phyloP scores from a whole-genome alignment of 2,113 vertebrate genomes.

The Mohoua ochrocephala region DNA sequence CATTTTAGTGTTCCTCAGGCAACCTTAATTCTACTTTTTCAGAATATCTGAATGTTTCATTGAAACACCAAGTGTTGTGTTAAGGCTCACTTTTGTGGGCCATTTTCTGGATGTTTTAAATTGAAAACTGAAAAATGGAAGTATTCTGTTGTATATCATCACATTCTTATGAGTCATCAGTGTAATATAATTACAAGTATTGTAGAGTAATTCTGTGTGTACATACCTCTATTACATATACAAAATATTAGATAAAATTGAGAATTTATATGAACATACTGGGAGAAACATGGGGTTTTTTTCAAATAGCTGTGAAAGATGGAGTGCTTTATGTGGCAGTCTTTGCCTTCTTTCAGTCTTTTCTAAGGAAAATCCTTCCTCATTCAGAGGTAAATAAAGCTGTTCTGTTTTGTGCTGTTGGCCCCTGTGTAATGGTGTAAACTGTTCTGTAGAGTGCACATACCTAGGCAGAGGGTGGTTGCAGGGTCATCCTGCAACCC shows the following conservation, averaged over 20 bases:
- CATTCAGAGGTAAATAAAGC: background rate
- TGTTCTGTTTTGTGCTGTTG: background rate
- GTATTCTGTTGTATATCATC: background rate
- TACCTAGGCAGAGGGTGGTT: background rate
- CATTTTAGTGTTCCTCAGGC: background rate
- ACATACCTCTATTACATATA: background rate
- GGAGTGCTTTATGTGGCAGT: background rate
- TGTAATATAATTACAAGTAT: constrained; percentile 24
- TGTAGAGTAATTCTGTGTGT: background rate
- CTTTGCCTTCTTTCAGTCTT: background rate
- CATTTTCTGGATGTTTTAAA: constrained; percentile 16
- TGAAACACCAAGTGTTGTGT: background rate
- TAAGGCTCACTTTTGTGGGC: constrained; percentile 5
- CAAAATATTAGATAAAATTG: background rate
- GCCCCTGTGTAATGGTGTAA: background rate
- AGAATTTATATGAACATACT: background rate
- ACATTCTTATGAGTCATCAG: constrained; percentile 19
- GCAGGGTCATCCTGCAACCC: background rate
- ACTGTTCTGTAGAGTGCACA: background rate
- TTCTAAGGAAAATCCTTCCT: background rate
- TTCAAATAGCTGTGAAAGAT: background rate
- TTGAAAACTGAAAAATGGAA: constrained; percentile 29
- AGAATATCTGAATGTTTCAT: background rate
- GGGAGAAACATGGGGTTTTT: background rate
- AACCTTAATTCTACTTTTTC: constrained; percentile 11